Conservation (phyloP, 1,140 invertebrate species). For the Metopolophium dirhodum region DNA sequence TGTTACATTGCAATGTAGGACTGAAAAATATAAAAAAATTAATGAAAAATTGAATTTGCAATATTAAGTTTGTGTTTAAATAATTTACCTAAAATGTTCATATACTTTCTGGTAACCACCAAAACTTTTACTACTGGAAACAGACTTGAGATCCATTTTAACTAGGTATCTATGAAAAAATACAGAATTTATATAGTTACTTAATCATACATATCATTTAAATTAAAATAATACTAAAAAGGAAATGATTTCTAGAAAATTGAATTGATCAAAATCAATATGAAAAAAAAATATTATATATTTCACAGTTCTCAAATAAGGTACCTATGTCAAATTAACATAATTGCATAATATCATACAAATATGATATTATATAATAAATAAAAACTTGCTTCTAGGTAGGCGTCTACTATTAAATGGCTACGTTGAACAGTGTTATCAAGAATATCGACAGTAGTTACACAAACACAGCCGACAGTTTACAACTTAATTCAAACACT, state of each 20-base stretch:
- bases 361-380: background rate
- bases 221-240: too few relatives aligned
- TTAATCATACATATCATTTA: too few relatives aligned
- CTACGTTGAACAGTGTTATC: background rate
- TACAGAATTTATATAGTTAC: background rate
- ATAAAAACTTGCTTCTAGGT: background rate
- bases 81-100: conserved; percentile 76
- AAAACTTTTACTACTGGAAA: conserved; percentile 66
- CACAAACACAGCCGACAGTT: background rate
- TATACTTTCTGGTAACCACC: conserved; percentile 86
- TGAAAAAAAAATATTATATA: too few relatives aligned
- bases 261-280: too few relatives aligned
- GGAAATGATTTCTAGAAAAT: too few relatives aligned
- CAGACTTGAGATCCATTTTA: background rate
- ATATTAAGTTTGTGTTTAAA: background rate
- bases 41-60: background rate
- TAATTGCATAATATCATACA: too few relatives aligned
- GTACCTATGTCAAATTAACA: too few relatives aligned
- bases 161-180: background rate
- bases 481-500: background rate
- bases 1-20: conserved; percentile 80
- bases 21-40: conserved; percentile 65
- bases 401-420: background rate
- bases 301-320: too few relatives aligned
- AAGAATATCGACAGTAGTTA: background rate